A percentile compares a stretch with the other conserved stretches of the same genome.
Conservation (phyloP, 2,888 invertebrate species). For the Stegana nigrithorax region DNA sequence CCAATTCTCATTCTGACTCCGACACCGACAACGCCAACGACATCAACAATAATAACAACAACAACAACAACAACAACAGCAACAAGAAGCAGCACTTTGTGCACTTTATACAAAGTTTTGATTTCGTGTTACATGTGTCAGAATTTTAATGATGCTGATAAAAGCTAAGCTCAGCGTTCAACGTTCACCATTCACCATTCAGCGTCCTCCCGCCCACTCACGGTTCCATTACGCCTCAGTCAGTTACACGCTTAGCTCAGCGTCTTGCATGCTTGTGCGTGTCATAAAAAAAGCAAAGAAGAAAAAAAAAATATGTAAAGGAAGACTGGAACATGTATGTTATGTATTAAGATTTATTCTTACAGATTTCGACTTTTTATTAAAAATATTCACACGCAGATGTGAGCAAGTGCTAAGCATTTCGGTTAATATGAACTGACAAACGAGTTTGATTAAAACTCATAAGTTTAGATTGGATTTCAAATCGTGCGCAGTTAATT, state of each 20-base stretch:
- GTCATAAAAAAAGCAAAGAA: too few relatives aligned
- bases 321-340: too few relatives aligned
- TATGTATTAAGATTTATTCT: conserved; percentile 2
- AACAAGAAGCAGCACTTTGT: conserved; percentile 44
- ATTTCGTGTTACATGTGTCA: conserved; percentile 61
- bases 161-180: conserved; percentile 44
- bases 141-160: conserved; percentile 61
- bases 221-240: too few relatives aligned
- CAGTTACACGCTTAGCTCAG: not conserved
- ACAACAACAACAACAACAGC: conserved; percentile 8
- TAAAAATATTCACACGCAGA: not conserved
- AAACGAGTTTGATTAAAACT: not conserved
- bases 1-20: too few relatives aligned
- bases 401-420: not conserved
- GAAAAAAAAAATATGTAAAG: too few relatives aligned
- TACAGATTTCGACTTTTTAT: conserved; percentile 5
- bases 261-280: not conserved
- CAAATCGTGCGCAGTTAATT: too few relatives aligned
- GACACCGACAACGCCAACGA: not conserved
- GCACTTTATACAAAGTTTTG: conserved; percentile 61
- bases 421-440: too few relatives aligned
- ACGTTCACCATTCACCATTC: not conserved
- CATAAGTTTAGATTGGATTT: too few relatives aligned
- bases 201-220: too few relatives aligned
- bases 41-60: not conserved